These are phyloP conservation scores for Spheniscus mendiculus DNA, from an alignment of 2,113 vertebrate species.

Conservation along the genomic window DNA sequence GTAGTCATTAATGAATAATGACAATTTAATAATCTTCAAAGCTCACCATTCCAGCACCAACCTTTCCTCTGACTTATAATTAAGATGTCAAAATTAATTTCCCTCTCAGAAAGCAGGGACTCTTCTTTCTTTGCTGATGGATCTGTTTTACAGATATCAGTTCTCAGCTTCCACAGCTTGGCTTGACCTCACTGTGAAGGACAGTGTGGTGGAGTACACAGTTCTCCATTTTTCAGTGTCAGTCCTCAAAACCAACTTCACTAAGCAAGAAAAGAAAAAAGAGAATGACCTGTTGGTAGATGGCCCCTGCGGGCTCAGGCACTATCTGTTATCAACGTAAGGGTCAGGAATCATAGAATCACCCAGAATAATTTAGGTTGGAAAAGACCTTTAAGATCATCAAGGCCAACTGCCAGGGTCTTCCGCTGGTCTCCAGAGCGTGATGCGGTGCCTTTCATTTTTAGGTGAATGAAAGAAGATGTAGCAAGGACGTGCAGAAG, in stretches of 20 bases:
- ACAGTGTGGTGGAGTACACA: neutral
- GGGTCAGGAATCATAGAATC: neutral
- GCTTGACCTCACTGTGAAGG: neutral
- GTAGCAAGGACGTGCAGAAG: neutral
- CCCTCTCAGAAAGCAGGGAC: slow-evolving; percentile 36
- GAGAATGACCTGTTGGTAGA: neutral
- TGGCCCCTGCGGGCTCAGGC: neutral
- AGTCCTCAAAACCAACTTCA: neutral
- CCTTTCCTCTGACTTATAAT: slow-evolving; percentile 67
- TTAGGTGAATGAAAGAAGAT: neutral
- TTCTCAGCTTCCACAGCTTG: neutral
- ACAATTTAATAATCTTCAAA: slow-evolving; percentile 68
- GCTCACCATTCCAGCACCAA: slow-evolving; percentile 46
- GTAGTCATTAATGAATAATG: slow-evolving; percentile 66
- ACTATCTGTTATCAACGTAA: neutral
- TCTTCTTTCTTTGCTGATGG: slow-evolving; percentile 26
- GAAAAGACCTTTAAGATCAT: neutral
- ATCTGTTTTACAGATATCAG: slow-evolving; percentile 33
- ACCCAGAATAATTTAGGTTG: neutral
- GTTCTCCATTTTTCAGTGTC: neutral
- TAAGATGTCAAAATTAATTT: slow-evolving; percentile 69
- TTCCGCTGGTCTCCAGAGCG: neutral
- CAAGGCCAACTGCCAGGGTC: neutral
- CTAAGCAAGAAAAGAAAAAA: neutral
- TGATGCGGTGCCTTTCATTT: neutral